phyloP scores from a whole-genome alignment of 1,140 invertebrate genomes.

The Drosophila nikananu region DNA sequence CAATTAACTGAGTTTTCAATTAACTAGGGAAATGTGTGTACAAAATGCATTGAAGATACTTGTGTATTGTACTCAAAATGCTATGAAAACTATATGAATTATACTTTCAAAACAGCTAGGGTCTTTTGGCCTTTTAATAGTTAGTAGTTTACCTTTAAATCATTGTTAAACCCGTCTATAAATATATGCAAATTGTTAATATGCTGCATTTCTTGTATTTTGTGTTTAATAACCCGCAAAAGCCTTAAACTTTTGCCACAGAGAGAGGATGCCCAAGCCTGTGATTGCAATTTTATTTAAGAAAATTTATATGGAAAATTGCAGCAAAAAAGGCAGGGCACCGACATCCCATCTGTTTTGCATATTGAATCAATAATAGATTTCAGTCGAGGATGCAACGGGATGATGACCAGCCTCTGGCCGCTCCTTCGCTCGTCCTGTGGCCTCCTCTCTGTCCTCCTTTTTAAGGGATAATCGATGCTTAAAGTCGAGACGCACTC shows the following conservation, averaged over 20 bases:
- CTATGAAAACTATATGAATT: too few species aligned
- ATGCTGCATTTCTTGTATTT: neutral
- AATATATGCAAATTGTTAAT: too few species aligned
- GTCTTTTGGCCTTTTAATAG: too few species aligned
- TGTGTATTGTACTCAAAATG: too few species aligned
- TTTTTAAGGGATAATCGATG: slow-evolving; percentile 74
- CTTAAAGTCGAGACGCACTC: slow-evolving; percentile 67
- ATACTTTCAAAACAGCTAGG: too few species aligned
- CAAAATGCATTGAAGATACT: too few species aligned
- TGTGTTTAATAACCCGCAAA: too few species aligned
- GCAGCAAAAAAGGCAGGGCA: neutral
- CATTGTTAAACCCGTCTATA: too few species aligned
- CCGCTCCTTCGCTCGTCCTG: too few species aligned
- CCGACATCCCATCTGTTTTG: slow-evolving; percentile 19
- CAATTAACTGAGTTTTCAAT: too few species aligned
- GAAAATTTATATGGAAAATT: neutral
- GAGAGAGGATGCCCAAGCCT: neutral
- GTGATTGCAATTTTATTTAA: slow-evolving; percentile 20
- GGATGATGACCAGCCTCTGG: slow-evolving; percentile 20
- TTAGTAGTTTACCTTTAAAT: too few species aligned
- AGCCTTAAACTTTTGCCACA: neutral
- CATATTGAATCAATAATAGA: slow-evolving; percentile 38
- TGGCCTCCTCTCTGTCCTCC: slow-evolving; percentile 8
- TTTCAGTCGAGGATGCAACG: slow-evolving; percentile 28
- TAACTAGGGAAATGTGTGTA: neutral